phyloP scores from a whole-genome alignment of 2,113 vertebrate species.

The Epinephelus fuscoguttatus region DNA sequence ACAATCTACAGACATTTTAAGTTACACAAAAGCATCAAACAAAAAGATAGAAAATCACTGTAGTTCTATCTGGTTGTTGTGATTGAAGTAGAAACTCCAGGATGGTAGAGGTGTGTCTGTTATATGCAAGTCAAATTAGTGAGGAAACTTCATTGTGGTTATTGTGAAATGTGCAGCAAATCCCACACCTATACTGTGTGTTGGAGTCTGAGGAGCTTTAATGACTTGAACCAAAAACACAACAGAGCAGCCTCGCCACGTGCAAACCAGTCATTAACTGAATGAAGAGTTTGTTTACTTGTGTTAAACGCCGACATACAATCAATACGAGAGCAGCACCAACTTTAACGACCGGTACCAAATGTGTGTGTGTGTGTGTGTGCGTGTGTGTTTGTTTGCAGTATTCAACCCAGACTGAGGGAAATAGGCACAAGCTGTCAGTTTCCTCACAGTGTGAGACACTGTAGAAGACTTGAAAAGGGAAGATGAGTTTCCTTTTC shows the following conservation, averaged over 20 bases:
- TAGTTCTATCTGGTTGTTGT: background rate
- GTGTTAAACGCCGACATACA: background rate
- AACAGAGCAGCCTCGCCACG: background rate
- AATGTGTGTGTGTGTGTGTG: background rate
- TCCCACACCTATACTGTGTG: background rate
- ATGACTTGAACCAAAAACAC: conserved; percentile 6
- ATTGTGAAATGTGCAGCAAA: background rate
- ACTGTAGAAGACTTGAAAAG: no score
- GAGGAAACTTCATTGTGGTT: no score
- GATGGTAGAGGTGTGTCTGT: no score
- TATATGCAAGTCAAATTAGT: no score
- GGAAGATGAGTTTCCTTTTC: background rate
- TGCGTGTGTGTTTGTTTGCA: no score
- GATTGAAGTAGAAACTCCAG: no score
- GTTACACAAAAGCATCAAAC: background rate
- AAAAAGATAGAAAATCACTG: background rate
- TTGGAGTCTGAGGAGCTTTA: background rate
- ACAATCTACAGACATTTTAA: background rate
- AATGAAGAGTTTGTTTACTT: conserved; percentile 28
- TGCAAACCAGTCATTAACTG: conserved; percentile 10
- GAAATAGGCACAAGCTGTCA: background rate
- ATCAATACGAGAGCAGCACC: conserved; percentile 21
- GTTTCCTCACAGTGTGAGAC: background rate
- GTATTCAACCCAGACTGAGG: background rate
- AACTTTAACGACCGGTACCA: background rate